phyloP scores from a whole-genome alignment of 2,113 vertebrate species.

The Ramphastos sulfuratus region DNA sequence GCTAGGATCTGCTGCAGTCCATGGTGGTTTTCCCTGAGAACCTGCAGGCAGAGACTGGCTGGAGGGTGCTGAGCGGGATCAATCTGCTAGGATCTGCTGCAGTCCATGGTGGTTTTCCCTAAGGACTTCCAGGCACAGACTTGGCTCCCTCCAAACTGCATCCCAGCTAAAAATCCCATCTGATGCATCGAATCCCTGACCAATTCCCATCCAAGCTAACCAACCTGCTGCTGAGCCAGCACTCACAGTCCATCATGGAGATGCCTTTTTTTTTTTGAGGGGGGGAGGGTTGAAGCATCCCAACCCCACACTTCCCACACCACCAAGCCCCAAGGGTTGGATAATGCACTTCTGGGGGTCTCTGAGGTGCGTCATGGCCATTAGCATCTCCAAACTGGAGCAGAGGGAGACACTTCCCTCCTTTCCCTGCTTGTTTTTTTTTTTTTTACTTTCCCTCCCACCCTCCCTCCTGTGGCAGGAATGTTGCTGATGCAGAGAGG shows the following conservation, averaged over 20 bases:
- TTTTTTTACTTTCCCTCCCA: too few relatives aligned
- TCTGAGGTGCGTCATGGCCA: background rate
- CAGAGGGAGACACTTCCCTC: background rate
- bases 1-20: too few relatives aligned
- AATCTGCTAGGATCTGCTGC: too few relatives aligned
- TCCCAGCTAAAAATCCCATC: background rate
- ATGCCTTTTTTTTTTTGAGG: background rate
- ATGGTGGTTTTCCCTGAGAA: too few relatives aligned
- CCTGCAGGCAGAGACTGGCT: too few relatives aligned
- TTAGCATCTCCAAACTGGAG: background rate
- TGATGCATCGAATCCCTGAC: background rate
- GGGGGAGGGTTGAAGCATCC: background rate
- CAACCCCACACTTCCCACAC: background rate
- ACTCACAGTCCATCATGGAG: background rate
- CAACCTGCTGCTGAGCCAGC: background rate
- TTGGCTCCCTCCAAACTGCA: background rate
- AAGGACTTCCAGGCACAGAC: too few relatives aligned
- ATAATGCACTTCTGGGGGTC: background rate
- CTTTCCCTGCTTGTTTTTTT: rapidly evolving
- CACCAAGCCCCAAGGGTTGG: background rate
- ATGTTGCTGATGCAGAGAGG: background rate
- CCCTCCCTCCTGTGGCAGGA: background rate
- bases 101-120: rapidly evolving
- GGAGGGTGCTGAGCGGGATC: too few relatives aligned
- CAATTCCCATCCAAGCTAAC: rapidly evolving